Evolutionary conservation across 2,113 vertebrate species (phyloP), one percentile per base, ranked within the genome.

Genomic region (Ancistrus triradiatus): DNA sequence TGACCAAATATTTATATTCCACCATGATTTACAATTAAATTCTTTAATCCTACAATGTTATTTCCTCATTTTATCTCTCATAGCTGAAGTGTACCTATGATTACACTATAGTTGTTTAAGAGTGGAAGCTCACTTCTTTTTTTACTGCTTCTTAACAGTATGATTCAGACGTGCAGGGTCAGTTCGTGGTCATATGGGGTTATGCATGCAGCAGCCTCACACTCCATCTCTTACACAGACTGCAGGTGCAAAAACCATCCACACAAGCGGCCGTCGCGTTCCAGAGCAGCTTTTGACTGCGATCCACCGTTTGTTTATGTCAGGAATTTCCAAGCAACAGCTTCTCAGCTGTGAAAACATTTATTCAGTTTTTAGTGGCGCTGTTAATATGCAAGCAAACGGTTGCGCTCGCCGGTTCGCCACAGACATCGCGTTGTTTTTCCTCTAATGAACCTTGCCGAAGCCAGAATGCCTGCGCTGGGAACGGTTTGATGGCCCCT

Each of bases 261-360:
- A 7, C 18, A 27, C 63, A n/a, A n/a, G n/a, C n/a, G n/a, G n/a
- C n/a, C n/a, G 28, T 52, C 17, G 8, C 27, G 15, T 55, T 25
- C 46, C 42, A 49, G 51, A 17, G 14, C 48, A 40, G 56, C 52
- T 66, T 51, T 53, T 37, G 50, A 56, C 56, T 56, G 35, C 38
- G 42, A 47, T 55, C 28, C 22, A 25, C 3, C 18, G 51, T 57
- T 67, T 72, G 51, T 62, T 37, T 67, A 50, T 67, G 31, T 62
- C 22, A 7, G 56, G 33, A 42, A 61, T 72, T 61, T 61, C 35
- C 62, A 65, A 53, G 13, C 27, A 59, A 50, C 62, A 55, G 62
- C 42, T 51, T 40, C 58, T 67, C 57, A 66, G 70, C 58, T 62
- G 51, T 72, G 27, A 67, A 72, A 72, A 57, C 43, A 66, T 52